phyloP scores from a whole-genome alignment of 2,113 vertebrate genomes.

The Steatornis caripensis region DNA sequence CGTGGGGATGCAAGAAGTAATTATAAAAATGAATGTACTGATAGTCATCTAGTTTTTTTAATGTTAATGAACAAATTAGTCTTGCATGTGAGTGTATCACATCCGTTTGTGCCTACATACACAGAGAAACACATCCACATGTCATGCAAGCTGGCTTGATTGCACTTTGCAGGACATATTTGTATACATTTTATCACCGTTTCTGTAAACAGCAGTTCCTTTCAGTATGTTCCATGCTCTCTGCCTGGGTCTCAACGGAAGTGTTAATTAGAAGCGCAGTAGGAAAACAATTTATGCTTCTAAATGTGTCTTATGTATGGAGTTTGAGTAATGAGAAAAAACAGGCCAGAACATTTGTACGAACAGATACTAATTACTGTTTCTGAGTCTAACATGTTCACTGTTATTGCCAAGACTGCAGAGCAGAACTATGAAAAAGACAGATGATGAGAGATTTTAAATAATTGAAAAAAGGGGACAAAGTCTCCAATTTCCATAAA shows the following conservation, averaged over 20 bases:
- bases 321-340: constrained; percentile 61
- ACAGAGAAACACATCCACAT: constrained; percentile 35
- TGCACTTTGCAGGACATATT: constrained; percentile 53
- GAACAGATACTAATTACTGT: constrained; percentile 30
- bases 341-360: constrained; percentile 29
- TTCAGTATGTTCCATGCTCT: constrained; percentile 50
- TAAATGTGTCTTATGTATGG: constrained; percentile 26
- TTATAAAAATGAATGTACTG: constrained; percentile 56
- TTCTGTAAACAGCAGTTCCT: constrained; percentile 54
- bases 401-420: not conserved
- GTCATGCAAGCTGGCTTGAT: constrained; percentile 39
- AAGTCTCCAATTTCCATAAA: not conserved
- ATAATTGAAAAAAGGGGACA: not conserved
- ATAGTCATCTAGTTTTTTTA: constrained; percentile 18
- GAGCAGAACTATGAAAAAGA: not conserved
- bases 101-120: constrained; percentile 36
- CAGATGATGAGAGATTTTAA: not conserved
- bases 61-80: constrained; percentile 52
- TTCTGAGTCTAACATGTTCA: not conserved
- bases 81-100: constrained; percentile 31
- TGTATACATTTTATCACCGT: constrained; percentile 46
- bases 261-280: constrained; percentile 58
- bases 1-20: constrained; percentile 1
- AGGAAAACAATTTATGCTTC: constrained; percentile 56
- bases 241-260: constrained; percentile 46